Percentiles rank a stretch among this genome's conserved stretches.
These are phyloP conservation scores for Gila robusta DNA, from an alignment of 2,797 vertebrate species.

Conservation along the genomic window DNA sequence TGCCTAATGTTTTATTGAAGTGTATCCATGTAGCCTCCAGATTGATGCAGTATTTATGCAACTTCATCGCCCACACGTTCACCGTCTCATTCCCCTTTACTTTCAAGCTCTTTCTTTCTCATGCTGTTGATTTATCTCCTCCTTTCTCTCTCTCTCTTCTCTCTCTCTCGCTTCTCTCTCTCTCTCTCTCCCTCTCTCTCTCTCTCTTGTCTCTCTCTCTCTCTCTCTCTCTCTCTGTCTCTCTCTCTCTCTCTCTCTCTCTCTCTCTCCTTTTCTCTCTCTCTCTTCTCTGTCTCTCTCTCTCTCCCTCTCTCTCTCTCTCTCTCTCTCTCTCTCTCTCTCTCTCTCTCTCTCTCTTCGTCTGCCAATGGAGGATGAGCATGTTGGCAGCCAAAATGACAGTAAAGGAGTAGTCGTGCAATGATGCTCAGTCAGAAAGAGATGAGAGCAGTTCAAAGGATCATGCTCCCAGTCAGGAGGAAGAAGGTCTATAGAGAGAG, in stretches of 20 bases:
- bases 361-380: not conserved
- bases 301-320: not conserved
- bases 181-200: not conserved
- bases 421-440: constrained; percentile 47
- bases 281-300: too few relatives aligned
- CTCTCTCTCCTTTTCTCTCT: not conserved
- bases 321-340: too few relatives aligned
- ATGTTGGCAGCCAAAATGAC: constrained; percentile 63
- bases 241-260: too few relatives aligned
- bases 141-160: not conserved
- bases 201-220: not conserved
- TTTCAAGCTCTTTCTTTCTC: constrained; percentile 29
- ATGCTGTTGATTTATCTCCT: constrained; percentile 30
- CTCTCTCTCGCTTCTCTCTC: too few relatives aligned
- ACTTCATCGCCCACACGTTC: constrained; percentile 56
- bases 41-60: constrained; percentile 78
- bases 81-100: constrained; percentile 41
- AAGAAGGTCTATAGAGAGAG: not conserved
- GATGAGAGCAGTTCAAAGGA: constrained; percentile 45
- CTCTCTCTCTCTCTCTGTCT: not conserved
- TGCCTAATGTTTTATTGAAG: constrained; percentile 68
- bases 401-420: constrained; percentile 21
- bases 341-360: not conserved
- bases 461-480: constrained; percentile 33
- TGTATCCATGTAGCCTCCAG: constrained; percentile 66